Evolutionary conservation across 2,888 invertebrate genomes (phyloP).

Genomic region (Platycheirus rosarum): DNA sequence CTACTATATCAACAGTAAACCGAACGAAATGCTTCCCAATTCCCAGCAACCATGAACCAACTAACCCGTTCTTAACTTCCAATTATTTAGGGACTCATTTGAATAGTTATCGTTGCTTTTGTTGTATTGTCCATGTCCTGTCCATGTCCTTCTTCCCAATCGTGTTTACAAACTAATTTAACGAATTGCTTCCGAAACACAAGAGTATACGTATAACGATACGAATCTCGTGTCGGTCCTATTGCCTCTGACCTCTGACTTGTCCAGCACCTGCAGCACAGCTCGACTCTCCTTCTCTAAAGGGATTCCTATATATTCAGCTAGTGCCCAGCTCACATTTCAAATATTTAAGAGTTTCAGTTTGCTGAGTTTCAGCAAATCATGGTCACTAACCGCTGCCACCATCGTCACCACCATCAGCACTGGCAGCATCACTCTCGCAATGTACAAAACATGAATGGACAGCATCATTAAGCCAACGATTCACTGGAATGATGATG

Average conservation of each 20-base stretch:
- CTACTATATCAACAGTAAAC: constrained; percentile 32
- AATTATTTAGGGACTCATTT: constrained; percentile 65
- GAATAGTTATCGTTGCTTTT: constrained; percentile 41
- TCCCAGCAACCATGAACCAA: constrained; percentile 32
- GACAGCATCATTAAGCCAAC: constrained; percentile 67
- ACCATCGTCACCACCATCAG: constrained; percentile 49
- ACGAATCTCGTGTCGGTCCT: not conserved
- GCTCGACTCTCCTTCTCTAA: not conserved
- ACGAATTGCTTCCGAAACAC: constrained; percentile 55
- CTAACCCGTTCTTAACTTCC: constrained; percentile 46
- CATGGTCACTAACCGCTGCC: constrained; percentile 62
- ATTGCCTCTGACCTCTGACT: constrained; percentile 1
- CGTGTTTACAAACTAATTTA: constrained; percentile 63
- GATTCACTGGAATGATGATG: constrained; percentile 29
- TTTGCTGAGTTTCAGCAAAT: constrained; percentile 62
- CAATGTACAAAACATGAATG: constrained; percentile 48
- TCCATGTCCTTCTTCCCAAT: constrained; percentile 36
- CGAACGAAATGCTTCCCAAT: constrained; percentile 13
- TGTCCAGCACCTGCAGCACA: constrained; percentile 25
- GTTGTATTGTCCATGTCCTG: constrained; percentile 21
- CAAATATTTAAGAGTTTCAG: constrained; percentile 66
- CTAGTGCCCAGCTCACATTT: constrained; percentile 48
- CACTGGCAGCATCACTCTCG: constrained; percentile 29
- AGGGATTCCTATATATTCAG: not conserved
- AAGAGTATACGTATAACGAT: not conserved